Conservation (phyloP, 2,797 vertebrate genomes). For the Lepus oiostolus region DNA sequence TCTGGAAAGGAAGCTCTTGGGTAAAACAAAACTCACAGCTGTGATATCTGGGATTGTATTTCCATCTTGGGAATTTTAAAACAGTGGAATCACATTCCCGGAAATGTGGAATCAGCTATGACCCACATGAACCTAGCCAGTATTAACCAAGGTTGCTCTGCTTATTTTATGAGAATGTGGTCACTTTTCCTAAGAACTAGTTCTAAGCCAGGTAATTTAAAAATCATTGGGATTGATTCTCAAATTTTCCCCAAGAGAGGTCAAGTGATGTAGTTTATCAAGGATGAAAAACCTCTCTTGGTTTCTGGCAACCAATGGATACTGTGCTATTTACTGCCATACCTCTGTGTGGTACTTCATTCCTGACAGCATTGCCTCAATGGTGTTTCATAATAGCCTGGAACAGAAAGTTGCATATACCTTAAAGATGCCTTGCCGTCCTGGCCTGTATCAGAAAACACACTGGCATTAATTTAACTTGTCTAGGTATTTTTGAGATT, state of each 20-base stretch:
- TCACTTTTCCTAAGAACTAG: not conserved
- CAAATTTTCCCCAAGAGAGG: not conserved
- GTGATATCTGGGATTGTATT: slow-evolving; percentile 51
- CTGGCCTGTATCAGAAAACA: slow-evolving; percentile 45
- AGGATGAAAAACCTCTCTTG: not conserved
- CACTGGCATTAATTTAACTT: slow-evolving; percentile 30
- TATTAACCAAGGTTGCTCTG: not conserved
- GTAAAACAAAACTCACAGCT: slow-evolving; percentile 71
- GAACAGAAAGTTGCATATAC: not conserved
- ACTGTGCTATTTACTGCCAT: not conserved
- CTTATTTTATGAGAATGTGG: not conserved
- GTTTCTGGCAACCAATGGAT: not conserved
- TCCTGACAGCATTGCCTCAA: not conserved
- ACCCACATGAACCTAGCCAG: not conserved
- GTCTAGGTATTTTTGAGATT: slow-evolving; percentile 7
- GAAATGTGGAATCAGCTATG: not conserved
- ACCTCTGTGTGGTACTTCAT: not conserved
- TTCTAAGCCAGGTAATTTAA: not conserved
- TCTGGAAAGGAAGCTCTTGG: slow-evolving; percentile 72
- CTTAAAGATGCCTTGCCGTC: not conserved
- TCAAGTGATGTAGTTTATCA: not conserved
- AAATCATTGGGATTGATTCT: not conserved
- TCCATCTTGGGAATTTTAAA: slow-evolving; percentile 70
- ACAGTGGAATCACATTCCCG: slow-evolving; percentile 51
- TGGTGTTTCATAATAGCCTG: not conserved